These are phyloP conservation scores for Mystacornis crossleyi DNA, from an alignment of 2,113 vertebrate genomes.

Conservation along the genomic window DNA sequence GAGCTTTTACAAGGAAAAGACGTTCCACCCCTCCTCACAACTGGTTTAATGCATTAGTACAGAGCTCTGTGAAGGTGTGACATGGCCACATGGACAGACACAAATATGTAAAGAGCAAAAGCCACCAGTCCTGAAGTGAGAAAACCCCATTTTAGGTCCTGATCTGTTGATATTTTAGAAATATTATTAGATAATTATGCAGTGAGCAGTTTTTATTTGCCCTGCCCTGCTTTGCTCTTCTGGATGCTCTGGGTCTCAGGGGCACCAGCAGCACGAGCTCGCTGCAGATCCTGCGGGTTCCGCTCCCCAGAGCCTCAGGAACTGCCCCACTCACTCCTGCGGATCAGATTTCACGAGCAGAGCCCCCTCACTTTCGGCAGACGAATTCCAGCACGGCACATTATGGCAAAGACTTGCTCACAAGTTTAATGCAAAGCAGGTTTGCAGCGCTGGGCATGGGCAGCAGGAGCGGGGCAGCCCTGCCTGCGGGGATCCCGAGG, in stretches of 20 bases:
- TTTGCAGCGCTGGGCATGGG: rapidly evolving
- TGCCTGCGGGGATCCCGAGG: neutral
- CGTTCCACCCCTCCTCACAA: neutral
- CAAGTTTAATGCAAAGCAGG: neutral
- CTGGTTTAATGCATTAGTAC: neutral
- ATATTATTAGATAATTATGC: rapidly evolving
- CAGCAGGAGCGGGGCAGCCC: neutral
- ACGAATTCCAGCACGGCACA: neutral
- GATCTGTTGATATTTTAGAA: neutral
- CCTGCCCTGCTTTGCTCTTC: neutral
- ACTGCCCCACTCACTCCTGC: rapidly evolving
- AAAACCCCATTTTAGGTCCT: neutral
- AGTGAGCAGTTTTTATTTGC: neutral
- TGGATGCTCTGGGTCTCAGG: neutral
- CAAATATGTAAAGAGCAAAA: neutral
- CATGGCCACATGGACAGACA: rapidly evolving
- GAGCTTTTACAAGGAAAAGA: neutral
- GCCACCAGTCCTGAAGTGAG: neutral
- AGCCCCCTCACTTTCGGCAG: neutral
- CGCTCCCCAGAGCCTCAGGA: neutral
- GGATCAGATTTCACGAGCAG: neutral
- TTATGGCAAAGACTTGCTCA: neutral
- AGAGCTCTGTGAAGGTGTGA: neutral
- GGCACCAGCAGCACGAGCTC: neutral
- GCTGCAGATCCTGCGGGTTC: neutral